Evolutionary conservation across 2,113 vertebrate genomes (phyloP), one percentile per base, ranked within the genome.

Genomic region (Ovis aries): DNA sequence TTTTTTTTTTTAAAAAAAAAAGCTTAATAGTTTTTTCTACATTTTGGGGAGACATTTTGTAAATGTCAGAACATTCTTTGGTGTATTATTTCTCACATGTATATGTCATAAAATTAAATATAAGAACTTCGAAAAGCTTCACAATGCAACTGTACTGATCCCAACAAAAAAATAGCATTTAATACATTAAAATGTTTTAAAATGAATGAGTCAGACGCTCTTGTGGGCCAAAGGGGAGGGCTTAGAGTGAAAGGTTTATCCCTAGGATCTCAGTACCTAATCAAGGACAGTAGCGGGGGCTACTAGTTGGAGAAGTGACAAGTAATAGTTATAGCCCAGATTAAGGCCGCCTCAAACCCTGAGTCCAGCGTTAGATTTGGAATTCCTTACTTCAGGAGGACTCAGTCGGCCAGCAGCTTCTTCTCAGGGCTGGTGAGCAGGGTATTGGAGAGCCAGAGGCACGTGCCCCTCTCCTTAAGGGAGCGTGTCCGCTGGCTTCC

Each of bases 11-110:
- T 36, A 3, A 36, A 45, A 91, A 88, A 71, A 78, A 77, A 29
- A 23, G 13, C 92, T 31, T 74, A 90, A n/a, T 23, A 36, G 1
- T 59, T 94, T 74, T 91, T 89, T 60, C 10, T 16, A 14, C 1
- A 17, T n/a, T 94, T 91, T 92, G 67, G 92, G 91, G 19, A 52
- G 97, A 13, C 31, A 57, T 59, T 98, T 95, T 96, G n/a, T 52
- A 3, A 57, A 97, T 59, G 25, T 62, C 43, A 2, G 10, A 27
- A 85, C 8, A 33, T 95, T 87, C 48, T 59, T 80, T 5, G 36
- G 36, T 67, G 53, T 33, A 45, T 29, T 27, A 60, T 78, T 40
- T 95, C 15, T 87, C 17, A 92, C 5, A 45, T 36, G 2, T 45
- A 50, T 33, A 15, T 52, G 36, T 40, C 43, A 31, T 88, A 60